Evolutionary conservation across 2,113 vertebrate species (phyloP).

Genomic region (Puma concolor): DNA sequence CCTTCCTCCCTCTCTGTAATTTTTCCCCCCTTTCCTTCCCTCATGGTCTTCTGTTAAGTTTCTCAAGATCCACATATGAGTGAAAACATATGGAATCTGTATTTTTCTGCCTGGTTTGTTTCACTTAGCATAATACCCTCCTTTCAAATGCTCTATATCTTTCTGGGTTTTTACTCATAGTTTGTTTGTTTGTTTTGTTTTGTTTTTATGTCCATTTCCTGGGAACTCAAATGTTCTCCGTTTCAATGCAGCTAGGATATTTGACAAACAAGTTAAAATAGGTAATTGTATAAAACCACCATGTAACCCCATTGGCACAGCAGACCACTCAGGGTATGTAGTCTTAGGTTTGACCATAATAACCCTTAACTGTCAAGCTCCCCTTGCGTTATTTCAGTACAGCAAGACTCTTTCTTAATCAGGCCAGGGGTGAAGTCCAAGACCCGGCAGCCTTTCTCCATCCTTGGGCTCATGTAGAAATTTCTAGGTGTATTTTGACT

Average conservation of each 20-base stretch:
- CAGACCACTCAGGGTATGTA: fast-evolving
- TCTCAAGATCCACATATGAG: too few species aligned
- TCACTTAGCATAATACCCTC: too few species aligned
- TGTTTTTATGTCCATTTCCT: not conserved
- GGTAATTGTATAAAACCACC: not conserved
- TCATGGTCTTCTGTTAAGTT: too few species aligned
- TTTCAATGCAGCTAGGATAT: not conserved
- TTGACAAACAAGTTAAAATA: not conserved
- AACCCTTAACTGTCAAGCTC: not conserved
- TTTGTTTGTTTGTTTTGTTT: not conserved
- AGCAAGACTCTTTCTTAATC: not conserved
- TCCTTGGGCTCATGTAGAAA: not conserved
- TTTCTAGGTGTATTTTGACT: not conserved
- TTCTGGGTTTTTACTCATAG: not conserved
- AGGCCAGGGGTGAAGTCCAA: fast-evolving
- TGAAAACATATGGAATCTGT: too few species aligned
- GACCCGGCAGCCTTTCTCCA: not conserved
- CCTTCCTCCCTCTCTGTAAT: too few species aligned
- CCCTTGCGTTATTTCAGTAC: not conserved
- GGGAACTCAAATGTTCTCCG: not conserved
- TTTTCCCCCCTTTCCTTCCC: too few species aligned
- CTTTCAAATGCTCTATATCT: not conserved
- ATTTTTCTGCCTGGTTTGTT: too few species aligned
- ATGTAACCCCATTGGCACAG: not conserved
- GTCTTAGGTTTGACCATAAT: too few species aligned